Conservation (phyloP, 2,113 vertebrate genomes). For the Taxidea taxus region DNA sequence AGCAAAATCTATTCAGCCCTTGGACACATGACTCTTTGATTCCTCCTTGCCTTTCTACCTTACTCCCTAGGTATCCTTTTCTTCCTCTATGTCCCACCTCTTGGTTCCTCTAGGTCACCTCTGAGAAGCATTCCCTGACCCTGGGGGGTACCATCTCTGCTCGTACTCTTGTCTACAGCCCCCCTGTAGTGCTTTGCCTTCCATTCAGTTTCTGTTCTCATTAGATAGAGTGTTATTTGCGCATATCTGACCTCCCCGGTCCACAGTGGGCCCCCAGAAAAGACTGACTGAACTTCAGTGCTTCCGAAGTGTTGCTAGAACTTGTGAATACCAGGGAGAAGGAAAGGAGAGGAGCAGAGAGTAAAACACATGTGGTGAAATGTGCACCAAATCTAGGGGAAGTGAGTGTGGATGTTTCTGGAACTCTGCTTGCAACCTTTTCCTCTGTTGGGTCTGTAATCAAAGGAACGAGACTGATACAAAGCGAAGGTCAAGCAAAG, state of each 20-base stretch:
- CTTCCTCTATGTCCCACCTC: background rate
- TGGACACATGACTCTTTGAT: background rate
- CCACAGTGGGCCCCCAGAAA: background rate
- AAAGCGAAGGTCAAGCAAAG: too few species aligned
- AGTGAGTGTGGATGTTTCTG: background rate
- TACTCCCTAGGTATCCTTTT: background rate
- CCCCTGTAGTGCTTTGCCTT: too few species aligned
- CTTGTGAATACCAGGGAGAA: background rate
- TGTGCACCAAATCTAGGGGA: background rate
- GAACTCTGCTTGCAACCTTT: background rate
- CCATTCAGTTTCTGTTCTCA: background rate
- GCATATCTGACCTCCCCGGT: background rate
- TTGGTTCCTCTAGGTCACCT: too few species aligned
- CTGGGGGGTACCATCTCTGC: too few species aligned
- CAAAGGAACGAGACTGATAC: too few species aligned
- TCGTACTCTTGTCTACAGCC: fast-evolving
- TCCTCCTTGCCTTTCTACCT: background rate
- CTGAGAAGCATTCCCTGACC: background rate
- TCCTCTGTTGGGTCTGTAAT: too few species aligned
- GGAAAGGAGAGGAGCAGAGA: background rate
- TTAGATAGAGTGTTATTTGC: too few species aligned
- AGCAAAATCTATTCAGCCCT: background rate
- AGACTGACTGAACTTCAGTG: background rate
- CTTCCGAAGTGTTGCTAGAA: background rate
- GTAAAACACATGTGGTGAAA: fast-evolving